Conservation (phyloP, 2,797 vertebrate species). For the Malurus leucopterus region DNA sequence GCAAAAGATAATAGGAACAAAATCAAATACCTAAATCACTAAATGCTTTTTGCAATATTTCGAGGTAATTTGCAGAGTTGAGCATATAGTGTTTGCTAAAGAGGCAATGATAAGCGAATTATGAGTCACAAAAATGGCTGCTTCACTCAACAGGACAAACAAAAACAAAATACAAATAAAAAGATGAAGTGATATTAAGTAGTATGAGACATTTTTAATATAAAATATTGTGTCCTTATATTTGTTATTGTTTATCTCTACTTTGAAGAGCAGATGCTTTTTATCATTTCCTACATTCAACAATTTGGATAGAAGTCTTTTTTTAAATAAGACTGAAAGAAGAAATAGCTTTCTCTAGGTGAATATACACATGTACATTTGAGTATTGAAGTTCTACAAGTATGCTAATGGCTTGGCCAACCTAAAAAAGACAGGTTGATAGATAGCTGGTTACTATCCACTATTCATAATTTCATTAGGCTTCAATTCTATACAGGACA, state of each 20-base stretch:
- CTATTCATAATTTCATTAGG: fast-evolving
- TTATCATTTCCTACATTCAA: neutral
- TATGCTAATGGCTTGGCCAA: neutral
- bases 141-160: neutral
- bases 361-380: neutral
- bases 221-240: neutral
- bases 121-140: neutral
- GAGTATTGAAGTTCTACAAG: neutral
- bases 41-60: neutral
- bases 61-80: neutral
- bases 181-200: neutral
- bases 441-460: neutral
- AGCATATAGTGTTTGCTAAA: neutral
- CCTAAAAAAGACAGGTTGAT: neutral
- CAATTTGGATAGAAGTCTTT: neutral
- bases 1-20: neutral
- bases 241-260: neutral
- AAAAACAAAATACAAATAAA: neutral
- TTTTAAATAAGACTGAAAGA: neutral
- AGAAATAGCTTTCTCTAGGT: neutral
- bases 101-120: neutral
- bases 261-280: neutral
- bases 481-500: neutral
- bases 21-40: neutral
- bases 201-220: neutral